phyloP scores from a whole-genome alignment of 1,140 invertebrate species.

The Drosophila parvula region DNA sequence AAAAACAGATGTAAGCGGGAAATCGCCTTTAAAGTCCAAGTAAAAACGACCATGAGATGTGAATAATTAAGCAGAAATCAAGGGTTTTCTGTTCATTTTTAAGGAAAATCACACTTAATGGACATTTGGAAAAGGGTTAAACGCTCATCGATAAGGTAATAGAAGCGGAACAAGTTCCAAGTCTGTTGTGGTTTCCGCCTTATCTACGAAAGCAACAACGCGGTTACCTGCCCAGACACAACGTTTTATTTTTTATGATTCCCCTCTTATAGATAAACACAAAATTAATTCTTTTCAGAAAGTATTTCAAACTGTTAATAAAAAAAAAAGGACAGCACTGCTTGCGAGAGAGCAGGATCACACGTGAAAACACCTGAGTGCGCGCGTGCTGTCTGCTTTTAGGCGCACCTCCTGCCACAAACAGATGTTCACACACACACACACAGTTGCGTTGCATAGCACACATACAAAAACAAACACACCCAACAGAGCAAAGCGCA shows the following conservation, averaged over 20 bases:
- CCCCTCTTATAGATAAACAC: constrained; percentile 9
- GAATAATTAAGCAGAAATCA: neutral
- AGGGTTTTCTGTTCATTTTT: neutral
- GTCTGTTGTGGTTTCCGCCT: constrained; percentile 20
- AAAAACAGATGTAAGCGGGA: neutral
- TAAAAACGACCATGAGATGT: neutral
- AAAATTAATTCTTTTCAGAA: neutral
- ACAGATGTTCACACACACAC: constrained; percentile 28
- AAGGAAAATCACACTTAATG: neutral
- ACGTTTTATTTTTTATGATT: neutral
- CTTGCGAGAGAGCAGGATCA: constrained; percentile 11
- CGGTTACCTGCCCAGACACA: constrained; percentile 1
- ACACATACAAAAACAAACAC: constrained; percentile 1
- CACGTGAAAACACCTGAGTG: constrained; percentile 18
- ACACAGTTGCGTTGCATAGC: neutral
- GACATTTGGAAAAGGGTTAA: constrained; percentile 1
- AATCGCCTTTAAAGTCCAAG: neutral
- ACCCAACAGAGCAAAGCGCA: neutral
- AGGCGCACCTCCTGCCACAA: constrained; percentile 4
- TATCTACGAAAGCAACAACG: constrained; percentile 19
- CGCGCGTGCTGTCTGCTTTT: constrained; percentile 3
- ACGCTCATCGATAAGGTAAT: neutral
- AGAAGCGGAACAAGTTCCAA: constrained; percentile 1
- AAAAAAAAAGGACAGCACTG: constrained; percentile 3
- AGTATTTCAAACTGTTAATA: neutral